Base-by-base conservation (phyloP, 2,888 invertebrate genomes). In the Dasysyrphus albostriatus region DNA sequence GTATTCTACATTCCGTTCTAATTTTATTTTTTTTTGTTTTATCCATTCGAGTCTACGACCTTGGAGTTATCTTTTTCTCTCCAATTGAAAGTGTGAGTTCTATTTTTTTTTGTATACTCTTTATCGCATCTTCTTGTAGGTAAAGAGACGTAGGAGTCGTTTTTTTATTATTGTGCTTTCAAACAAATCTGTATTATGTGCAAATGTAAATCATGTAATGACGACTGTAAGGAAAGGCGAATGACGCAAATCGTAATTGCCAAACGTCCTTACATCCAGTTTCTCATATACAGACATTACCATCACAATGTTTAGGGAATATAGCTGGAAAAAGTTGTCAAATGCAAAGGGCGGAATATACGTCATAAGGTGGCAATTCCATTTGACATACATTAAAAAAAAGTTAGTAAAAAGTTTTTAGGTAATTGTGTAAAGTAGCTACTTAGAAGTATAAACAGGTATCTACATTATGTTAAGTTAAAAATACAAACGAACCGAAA, bases 1-100 rank as follows among this genome's bases (percentile, higher is more conserved):
- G 16, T 39, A n/a, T 32, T 29, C 29, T n/a, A n/a, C 63, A 44
- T 74, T 83, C 69, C 54, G 79, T 72, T 67, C 67, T 47, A 69
- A 76, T 76, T 75, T 75, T 80, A 67, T 79, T 47, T 79, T 47
- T 6, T 65, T 32, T 69, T 70, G 56, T 73, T 74, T 79, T 63
- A 75, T 75, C 79, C 72, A 58, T 84, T 76, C 80, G 58, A 84
- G 84, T 80, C 72, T 80, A 80, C 72, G 84, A 84, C 84, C 84
- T 84, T 84, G 84, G 80, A 69, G 49, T 39, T 69, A 34, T 69
- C 69, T 54, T 67, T 76, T 56, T 80, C 73, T 47, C 72, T 80
- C 58, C 65, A 76, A 72, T 67, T 75, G 42, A 49, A 77, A 54
- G 75, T 72, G 78, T 74, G 79, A 76, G 72, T 75, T 58, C 14